Conservation (phyloP, 1,140 invertebrate species). For the Meloidogyne hapla region DNA sequence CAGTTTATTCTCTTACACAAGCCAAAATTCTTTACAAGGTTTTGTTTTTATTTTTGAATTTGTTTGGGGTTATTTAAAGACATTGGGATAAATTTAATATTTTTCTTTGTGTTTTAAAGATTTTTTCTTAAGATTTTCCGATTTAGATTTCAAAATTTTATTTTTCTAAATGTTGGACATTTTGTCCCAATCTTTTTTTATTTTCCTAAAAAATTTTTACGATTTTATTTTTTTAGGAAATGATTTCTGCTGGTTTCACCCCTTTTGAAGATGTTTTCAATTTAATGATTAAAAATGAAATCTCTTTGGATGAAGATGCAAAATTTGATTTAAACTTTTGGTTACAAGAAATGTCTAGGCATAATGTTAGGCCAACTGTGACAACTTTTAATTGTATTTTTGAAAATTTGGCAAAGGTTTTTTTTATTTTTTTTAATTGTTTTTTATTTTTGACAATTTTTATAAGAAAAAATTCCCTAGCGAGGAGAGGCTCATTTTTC, state of each 20-base stretch:
- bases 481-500: too few species aligned
- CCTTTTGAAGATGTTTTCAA: conserved; percentile 23
- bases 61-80: background rate
- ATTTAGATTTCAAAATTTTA: too few species aligned
- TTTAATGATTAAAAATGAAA: conserved; percentile 13
- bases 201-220: background rate
- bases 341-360: conserved; percentile 19
- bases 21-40: background rate
- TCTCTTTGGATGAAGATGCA: background rate
- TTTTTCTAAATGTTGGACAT: too few species aligned
- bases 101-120: too few species aligned
- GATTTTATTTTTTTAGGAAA: background rate
- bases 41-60: background rate
- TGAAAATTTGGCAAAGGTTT: conserved; percentile 1
- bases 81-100: too few species aligned
- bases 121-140: too few species aligned
- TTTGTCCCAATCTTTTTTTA: background rate
- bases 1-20: background rate
- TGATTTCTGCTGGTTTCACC: conserved; percentile 3
- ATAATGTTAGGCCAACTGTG: conserved; percentile 2
- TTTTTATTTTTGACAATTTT: too few species aligned
- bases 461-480: too few species aligned
- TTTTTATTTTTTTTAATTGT: background rate
- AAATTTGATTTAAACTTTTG: conserved; percentile 11
- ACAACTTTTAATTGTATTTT: conserved; percentile 16